Evolutionary conservation across 2,888 invertebrate genomes (phyloP).

Genomic region (Synanthedon myopaeformis): DNA sequence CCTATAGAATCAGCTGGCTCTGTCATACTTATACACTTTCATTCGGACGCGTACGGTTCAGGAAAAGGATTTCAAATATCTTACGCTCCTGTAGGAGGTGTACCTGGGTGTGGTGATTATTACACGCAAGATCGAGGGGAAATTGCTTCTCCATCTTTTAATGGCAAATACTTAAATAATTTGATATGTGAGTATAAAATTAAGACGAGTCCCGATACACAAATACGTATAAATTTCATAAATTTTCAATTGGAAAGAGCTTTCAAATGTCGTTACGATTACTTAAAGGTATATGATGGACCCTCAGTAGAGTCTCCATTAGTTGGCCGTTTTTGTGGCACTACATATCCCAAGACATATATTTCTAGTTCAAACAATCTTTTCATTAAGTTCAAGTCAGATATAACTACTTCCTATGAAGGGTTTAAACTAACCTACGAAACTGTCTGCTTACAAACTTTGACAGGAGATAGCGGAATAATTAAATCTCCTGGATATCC

Average conservation of each 20-base stretch:
- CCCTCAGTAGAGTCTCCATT: slow-evolving; percentile 69
- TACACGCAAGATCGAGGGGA: slow-evolving; percentile 74
- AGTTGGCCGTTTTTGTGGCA: slow-evolving; percentile 84
- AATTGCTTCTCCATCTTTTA: slow-evolving; percentile 73
- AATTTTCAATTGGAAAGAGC: slow-evolving; percentile 75
- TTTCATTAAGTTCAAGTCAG: slow-evolving; percentile 65
- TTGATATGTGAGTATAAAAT: slow-evolving; percentile 86
- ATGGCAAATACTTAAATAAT: slow-evolving; percentile 68
- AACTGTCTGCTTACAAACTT: slow-evolving; percentile 44
- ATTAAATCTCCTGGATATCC: slow-evolving; percentile 84
- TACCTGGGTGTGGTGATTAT: slow-evolving; percentile 86
- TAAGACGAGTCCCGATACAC: slow-evolving; percentile 71
- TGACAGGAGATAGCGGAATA: slow-evolving; percentile 69
- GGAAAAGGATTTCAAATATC: slow-evolving; percentile 90
- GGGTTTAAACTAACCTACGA: slow-evolving; percentile 47
- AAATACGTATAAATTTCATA: slow-evolving; percentile 74
- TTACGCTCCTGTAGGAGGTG: slow-evolving; percentile 77
- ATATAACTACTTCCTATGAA: slow-evolving; percentile 28
- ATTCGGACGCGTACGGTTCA: slow-evolving; percentile 76
- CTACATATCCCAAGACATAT: slow-evolving; percentile 67
- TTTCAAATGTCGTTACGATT: slow-evolving; percentile 73
- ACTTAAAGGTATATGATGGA: slow-evolving; percentile 76
- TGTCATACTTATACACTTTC: slow-evolving; percentile 78
- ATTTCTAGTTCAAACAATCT: slow-evolving; percentile 71
- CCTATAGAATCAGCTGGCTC: slow-evolving; percentile 78